Evolutionary conservation across 1,140 invertebrate genomes (phyloP).

Genomic region (Bombus superbus): DNA sequence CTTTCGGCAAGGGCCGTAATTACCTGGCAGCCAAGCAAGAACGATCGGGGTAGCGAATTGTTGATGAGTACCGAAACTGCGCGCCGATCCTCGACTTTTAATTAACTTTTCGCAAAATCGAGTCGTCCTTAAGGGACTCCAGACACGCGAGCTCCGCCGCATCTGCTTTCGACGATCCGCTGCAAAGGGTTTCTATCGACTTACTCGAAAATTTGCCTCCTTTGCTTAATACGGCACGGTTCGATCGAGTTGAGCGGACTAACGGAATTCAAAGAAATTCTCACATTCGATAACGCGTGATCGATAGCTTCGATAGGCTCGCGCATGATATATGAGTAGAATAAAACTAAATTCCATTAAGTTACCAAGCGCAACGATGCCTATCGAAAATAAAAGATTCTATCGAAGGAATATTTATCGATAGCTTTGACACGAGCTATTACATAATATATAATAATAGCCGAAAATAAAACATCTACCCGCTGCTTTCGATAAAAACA

Average conservation of each 20-base stretch:
- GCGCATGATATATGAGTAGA: too few relatives aligned
- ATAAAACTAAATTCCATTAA: too few relatives aligned
- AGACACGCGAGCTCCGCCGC: conserved; percentile 53
- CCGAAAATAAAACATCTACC: too few relatives aligned
- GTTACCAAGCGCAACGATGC: rapidly evolving
- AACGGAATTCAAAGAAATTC: too few relatives aligned
- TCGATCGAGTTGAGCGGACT: too few relatives aligned
- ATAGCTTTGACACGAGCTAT: too few relatives aligned
- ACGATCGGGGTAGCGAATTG: conserved; percentile 72
- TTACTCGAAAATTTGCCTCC: neutral
- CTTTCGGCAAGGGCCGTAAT: conserved; percentile 41
- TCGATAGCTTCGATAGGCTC: too few relatives aligned
- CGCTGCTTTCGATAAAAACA: too few relatives aligned
- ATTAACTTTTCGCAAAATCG: conserved; percentile 63
- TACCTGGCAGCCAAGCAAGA: conserved; percentile 31
- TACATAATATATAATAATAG: too few relatives aligned
- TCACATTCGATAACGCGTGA: too few relatives aligned
- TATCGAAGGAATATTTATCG: too few relatives aligned
- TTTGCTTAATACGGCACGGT: neutral
- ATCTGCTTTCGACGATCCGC: conserved; percentile 7
- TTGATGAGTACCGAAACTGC: conserved; percentile 68
- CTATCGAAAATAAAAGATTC: too few relatives aligned
- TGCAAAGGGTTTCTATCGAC: neutral
- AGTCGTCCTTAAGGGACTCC: conserved; percentile 16
- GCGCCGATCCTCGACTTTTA: conserved; percentile 55